These are phyloP conservation scores for Polydrusus tereticollis DNA, from an alignment of 2,888 invertebrate species.

Conservation along the genomic window DNA sequence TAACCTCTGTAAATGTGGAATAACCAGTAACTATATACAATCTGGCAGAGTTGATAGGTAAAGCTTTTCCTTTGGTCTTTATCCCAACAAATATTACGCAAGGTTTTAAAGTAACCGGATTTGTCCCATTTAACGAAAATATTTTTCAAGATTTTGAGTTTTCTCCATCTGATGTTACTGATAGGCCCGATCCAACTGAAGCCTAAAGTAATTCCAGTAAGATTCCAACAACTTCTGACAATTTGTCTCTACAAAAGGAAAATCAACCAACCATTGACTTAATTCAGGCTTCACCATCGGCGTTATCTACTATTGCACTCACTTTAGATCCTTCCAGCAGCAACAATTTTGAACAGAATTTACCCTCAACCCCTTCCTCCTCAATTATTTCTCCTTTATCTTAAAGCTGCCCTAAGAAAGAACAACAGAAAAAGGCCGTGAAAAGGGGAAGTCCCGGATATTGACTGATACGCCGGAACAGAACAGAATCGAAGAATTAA, in stretches of 20 bases:
- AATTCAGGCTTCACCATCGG: too few species aligned
- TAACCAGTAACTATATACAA: constrained; percentile 47
- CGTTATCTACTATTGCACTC: too few species aligned
- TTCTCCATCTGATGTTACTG: neutral
- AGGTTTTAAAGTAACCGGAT: neutral
- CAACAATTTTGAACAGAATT: too few species aligned
- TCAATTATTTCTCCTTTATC: too few species aligned
- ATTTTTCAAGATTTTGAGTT: constrained; percentile 10
- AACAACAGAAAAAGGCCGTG: too few species aligned
- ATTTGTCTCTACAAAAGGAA: neutral
- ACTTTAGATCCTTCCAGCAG: too few species aligned
- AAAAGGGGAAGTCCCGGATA: too few species aligned
- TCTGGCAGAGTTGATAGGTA: constrained; percentile 43
- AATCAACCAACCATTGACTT: too few species aligned
- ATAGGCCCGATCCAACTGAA: neutral
- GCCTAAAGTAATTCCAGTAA: neutral
- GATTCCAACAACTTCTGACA: too few species aligned
- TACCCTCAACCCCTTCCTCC: too few species aligned
- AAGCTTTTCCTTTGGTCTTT: constrained; percentile 49
- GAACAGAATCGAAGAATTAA: neutral
- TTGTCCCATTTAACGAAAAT: neutral
- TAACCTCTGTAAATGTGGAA: constrained; percentile 28
- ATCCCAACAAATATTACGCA: constrained; percentile 17
- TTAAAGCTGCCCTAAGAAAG: too few species aligned
- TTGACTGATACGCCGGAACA: neutral